phyloP scores from a whole-genome alignment of 2,113 vertebrate genomes.

The Nannospalax galili region DNA sequence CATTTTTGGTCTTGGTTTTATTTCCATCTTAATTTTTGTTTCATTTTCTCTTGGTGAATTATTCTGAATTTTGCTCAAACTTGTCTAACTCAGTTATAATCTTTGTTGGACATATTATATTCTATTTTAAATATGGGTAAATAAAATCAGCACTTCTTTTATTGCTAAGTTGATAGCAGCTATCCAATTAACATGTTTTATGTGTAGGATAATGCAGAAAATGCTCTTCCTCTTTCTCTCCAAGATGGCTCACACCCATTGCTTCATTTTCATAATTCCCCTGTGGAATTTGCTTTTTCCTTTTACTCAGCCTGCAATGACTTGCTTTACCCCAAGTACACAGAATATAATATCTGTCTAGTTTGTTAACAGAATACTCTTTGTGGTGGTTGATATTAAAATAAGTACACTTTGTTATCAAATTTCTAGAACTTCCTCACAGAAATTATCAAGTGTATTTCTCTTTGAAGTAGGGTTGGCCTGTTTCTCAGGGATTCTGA shows the following conservation, averaged over 20 bases:
- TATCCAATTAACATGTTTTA: neutral
- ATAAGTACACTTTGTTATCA: neutral
- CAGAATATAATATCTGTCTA: neutral
- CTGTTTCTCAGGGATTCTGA: neutral
- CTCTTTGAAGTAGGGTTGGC: neutral
- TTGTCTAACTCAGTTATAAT: neutral
- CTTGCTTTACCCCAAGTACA: neutral
- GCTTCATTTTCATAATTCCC: neutral
- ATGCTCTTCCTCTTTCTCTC: neutral
- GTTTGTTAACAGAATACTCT: neutral
- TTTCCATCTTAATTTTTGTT: neutral
- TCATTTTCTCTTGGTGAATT: conserved; percentile 25
- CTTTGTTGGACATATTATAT: neutral
- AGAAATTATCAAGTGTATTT: neutral
- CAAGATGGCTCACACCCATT: neutral
- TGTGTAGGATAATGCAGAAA: neutral
- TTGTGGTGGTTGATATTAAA: neutral
- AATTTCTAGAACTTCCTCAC: neutral
- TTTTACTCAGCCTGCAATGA: neutral
- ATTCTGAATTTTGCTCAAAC: neutral
- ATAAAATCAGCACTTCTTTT: conserved; percentile 5
- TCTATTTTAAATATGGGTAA: neutral
- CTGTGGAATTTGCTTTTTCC: neutral
- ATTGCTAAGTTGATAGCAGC: neutral
- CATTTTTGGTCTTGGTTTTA: neutral